phyloP scores from a whole-genome alignment of 1,140 invertebrate genomes.

The Bombus vancouverensis region DNA sequence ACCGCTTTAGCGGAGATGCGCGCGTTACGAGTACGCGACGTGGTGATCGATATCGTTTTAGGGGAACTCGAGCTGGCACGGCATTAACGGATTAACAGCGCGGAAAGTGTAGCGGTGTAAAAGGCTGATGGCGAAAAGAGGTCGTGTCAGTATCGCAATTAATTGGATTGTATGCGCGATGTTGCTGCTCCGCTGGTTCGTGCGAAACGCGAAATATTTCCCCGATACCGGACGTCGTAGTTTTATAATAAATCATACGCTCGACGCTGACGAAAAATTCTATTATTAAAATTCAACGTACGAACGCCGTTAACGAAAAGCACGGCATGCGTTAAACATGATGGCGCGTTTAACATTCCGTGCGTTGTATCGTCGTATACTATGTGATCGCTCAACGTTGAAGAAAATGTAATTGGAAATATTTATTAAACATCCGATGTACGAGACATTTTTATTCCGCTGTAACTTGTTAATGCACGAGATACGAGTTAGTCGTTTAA shows the following conservation, averaged over 20 bases:
- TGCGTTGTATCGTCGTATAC: no score
- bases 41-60: conserved; percentile 39
- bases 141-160: conserved; percentile 40
- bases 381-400: not conserved
- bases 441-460: no score
- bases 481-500: no score
- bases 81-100: conserved; percentile 48
- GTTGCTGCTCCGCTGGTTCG: not conserved
- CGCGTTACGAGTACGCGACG: no score
- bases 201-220: conserved; percentile 34
- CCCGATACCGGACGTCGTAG: conserved; percentile 3
- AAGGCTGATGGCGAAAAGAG: conserved; percentile 43
- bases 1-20: no score
- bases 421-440: no score
- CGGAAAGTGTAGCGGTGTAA: conserved; percentile 46
- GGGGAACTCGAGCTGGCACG: conserved; percentile 1
- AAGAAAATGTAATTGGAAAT: not conserved
- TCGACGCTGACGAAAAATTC: not conserved
- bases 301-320: not conserved
- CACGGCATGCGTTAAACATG: not conserved
- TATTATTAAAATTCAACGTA: conserved; percentile 17
- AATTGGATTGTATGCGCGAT: conserved; percentile 36
- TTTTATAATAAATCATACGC: conserved; percentile 17
- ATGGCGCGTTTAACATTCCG: not conserved
- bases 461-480: no score